Percentiles rank a stretch among this genome's conserved stretches.
phyloP scores from a whole-genome alignment of 2,888 invertebrate genomes.

The Synergus gifuensis region DNA sequence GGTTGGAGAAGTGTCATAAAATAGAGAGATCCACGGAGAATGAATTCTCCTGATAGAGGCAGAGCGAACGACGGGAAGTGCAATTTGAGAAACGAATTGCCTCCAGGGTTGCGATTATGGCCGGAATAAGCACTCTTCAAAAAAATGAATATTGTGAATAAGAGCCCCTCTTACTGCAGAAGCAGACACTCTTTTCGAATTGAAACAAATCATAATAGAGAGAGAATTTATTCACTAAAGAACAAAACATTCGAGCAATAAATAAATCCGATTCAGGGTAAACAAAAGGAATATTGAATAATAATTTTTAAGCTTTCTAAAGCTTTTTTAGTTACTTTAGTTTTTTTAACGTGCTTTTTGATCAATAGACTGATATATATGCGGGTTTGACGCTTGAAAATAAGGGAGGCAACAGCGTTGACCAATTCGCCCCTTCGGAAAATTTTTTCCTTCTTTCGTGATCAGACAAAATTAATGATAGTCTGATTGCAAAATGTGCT shows the following conservation, averaged over 20 bases:
- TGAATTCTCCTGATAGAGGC: conserved; percentile 29
- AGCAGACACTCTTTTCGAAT: neutral
- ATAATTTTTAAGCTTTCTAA: neutral
- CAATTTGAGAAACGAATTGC: conserved; percentile 31
- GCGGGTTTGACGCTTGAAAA: too few species aligned
- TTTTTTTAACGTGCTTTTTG: too few species aligned
- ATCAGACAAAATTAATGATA: conserved; percentile 7
- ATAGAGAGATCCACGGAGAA: conserved; percentile 22
- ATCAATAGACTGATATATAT: too few species aligned
- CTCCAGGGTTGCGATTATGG: conserved; percentile 16
- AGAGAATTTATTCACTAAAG: neutral
- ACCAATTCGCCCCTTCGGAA: neutral
- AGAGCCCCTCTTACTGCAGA: neutral
- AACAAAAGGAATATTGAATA: neutral
- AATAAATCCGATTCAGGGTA: neutral
- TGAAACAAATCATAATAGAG: neutral
- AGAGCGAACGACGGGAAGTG: conserved; percentile 20
- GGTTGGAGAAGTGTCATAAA: neutral
- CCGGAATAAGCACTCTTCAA: conserved; percentile 3
- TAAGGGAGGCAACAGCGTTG: neutral
- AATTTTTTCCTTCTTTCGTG: neutral
- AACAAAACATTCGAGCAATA: neutral
- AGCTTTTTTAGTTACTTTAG: too few species aligned
- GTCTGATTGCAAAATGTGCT: neutral
- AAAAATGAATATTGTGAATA: conserved; percentile 10